Conservation (phyloP, 2,113 vertebrate species). For the Heterocephalus glaber region DNA sequence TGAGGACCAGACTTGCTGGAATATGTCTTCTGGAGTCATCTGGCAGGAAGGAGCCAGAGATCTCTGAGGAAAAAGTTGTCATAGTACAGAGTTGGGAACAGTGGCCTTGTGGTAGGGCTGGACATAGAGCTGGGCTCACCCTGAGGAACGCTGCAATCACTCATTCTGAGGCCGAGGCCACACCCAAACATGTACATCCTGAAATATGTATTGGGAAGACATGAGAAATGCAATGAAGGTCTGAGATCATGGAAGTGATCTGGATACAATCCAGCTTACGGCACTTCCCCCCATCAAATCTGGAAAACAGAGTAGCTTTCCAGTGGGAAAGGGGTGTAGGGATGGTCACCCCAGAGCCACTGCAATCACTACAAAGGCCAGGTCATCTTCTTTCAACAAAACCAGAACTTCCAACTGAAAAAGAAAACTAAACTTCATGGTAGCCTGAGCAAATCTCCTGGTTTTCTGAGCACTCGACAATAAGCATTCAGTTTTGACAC, state of each 20-base stretch:
- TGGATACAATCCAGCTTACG: neutral
- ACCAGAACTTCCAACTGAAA: neutral
- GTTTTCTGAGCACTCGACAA: neutral
- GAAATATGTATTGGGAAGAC: neutral
- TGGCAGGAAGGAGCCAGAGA: neutral
- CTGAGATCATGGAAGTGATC: neutral
- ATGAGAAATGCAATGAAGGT: neutral
- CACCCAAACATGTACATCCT: neutral
- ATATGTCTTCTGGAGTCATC: neutral
- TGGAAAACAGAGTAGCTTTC: neutral
- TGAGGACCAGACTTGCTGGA: neutral
- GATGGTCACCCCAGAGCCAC: too few relatives aligned
- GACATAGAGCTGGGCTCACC: accelerated
- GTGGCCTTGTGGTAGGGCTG: neutral
- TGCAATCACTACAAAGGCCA: neutral
- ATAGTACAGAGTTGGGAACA: accelerated
- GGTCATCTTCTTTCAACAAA: neutral
- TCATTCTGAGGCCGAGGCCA: neutral
- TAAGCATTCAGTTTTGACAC: neutral
- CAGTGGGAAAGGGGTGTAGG: neutral
- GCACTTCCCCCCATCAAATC: neutral
- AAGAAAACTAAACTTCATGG: neutral
- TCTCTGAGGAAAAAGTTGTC: neutral
- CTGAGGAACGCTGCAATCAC: neutral
- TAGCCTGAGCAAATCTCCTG: too few relatives aligned